Conservation (phyloP, 2,888 invertebrate species). For the Ptilodon capucinus region DNA sequence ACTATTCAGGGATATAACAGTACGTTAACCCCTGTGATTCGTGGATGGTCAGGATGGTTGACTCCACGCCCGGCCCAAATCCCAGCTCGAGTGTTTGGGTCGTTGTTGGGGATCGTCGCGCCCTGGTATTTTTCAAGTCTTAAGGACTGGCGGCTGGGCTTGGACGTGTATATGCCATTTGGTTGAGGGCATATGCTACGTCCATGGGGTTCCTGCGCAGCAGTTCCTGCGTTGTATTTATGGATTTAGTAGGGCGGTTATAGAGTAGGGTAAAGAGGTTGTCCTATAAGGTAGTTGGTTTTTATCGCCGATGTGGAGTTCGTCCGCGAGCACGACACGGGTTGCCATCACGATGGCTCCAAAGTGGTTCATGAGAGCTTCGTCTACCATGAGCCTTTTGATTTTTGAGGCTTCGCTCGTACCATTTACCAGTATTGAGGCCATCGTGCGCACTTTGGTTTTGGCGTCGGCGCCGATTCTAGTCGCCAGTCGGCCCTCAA, state of each 20-base stretch:
- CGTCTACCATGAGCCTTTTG: conserved; percentile 13
- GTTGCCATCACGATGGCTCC: conserved; percentile 24
- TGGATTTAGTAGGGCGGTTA: conserved; percentile 6
- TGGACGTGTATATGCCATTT: conserved; percentile 15
- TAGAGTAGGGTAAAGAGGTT: conserved; percentile 20
- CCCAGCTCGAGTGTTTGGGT: conserved; percentile 5
- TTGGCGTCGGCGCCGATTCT: conserved; percentile 2
- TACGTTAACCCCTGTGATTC: conserved; percentile 20
- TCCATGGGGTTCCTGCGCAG: conserved; percentile 21
- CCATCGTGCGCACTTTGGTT: conserved; percentile 16
- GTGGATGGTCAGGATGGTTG: conserved; percentile 17
- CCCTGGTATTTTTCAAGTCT: conserved; percentile 2
- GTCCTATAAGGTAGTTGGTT: conserved; percentile 28
- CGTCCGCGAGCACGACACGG: conserved; percentile 6
- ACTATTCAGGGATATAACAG: too few relatives aligned
- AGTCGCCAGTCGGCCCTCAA: conserved; percentile 2
- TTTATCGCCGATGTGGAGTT: conserved; percentile 24
- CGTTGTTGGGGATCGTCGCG: neutral
- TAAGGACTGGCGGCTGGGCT: conserved; percentile 4
- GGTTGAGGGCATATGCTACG: conserved; percentile 15
- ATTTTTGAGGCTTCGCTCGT: too few relatives aligned
- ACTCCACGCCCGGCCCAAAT: conserved; percentile 12
- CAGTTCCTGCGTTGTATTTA: conserved; percentile 4
- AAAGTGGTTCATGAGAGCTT: conserved; percentile 30
- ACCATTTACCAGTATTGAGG: conserved; percentile 18